Percentiles rank a stretch among this genome's conserved stretches.
Conservation (phyloP, 2,888 invertebrate genomes). For the Chloromyia formosa region DNA sequence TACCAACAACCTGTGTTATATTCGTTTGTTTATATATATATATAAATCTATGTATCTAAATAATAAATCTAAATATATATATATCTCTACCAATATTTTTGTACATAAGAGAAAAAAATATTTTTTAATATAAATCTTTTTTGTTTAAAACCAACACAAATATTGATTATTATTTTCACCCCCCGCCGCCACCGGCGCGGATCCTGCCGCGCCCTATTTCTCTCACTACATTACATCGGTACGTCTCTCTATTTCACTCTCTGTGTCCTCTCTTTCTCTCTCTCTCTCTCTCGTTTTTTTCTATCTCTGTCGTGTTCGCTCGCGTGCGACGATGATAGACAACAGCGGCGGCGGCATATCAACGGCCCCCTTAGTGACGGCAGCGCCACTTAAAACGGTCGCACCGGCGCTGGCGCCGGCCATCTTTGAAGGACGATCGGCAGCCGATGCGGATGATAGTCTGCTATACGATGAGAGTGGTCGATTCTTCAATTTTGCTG, state of each 20-base stretch:
- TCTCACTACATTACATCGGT: no score
- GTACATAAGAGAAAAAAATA: slow-evolving; percentile 21
- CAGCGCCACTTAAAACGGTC: neutral
- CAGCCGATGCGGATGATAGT: neutral
- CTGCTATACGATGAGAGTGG: neutral
- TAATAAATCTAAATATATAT: neutral
- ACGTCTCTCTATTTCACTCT: no score
- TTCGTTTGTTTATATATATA: slow-evolving; percentile 19
- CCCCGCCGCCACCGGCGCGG: no score
- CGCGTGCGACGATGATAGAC: neutral
- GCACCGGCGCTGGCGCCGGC: no score
- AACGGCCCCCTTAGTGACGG: neutral
- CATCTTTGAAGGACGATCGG: neutral
- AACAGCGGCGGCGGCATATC: slow-evolving; percentile 10
- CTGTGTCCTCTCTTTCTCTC: no score
- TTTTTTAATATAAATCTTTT: slow-evolving; percentile 8
- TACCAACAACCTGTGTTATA: slow-evolving; percentile 37
- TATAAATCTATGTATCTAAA: slow-evolving; percentile 28
- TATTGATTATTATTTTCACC: neutral
- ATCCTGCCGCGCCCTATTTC: no score
- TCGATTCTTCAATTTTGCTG: slow-evolving; percentile 30
- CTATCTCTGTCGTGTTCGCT: no score
- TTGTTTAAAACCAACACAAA: slow-evolving; percentile 1
- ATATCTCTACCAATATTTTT: slow-evolving; percentile 22
- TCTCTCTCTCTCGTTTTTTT: no score